Evolutionary conservation across 2,888 invertebrate genomes (phyloP).

Genomic region (Mythimna ferrago): DNA sequence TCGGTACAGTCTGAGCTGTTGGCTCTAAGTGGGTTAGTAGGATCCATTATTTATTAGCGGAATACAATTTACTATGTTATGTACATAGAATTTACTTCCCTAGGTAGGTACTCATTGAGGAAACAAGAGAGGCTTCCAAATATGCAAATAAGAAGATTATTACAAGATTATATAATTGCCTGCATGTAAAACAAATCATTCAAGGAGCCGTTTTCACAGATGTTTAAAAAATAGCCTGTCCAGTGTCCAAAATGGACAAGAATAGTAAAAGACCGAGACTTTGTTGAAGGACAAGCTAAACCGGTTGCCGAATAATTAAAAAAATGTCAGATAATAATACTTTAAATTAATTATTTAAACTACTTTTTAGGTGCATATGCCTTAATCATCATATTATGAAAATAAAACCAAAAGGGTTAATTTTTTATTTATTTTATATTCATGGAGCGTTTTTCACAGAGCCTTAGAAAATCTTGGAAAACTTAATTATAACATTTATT

Average conservation of each 20-base stretch:
- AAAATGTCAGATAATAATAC: too few species aligned
- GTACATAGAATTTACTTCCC: not conserved
- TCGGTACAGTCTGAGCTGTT: slow-evolving; percentile 64
- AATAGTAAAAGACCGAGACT: too few species aligned
- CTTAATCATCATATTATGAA: too few species aligned
- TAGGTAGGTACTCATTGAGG: not conserved
- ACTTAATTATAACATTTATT: too few species aligned
- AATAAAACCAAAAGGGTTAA: too few species aligned
- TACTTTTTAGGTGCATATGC: too few species aligned
- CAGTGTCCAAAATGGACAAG: too few species aligned
- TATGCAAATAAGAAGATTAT: not conserved
- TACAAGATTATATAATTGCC: not conserved
- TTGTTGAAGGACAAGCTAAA: too few species aligned
- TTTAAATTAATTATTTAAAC: too few species aligned
- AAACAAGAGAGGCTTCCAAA: not conserved
- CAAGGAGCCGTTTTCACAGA: not conserved
- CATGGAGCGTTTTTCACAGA: not conserved
- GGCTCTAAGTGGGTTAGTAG: slow-evolving; percentile 55
- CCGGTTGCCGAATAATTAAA: too few species aligned
- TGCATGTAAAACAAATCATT: not conserved
- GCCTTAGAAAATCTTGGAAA: too few species aligned
- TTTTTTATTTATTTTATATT: too few species aligned
- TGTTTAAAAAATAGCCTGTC: not conserved
- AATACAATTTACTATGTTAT: slow-evolving; percentile 26
- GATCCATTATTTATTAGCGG: slow-evolving; percentile 56